Conservation (phyloP, 2,888 invertebrate species). For the Hydriomena furcata region DNA sequence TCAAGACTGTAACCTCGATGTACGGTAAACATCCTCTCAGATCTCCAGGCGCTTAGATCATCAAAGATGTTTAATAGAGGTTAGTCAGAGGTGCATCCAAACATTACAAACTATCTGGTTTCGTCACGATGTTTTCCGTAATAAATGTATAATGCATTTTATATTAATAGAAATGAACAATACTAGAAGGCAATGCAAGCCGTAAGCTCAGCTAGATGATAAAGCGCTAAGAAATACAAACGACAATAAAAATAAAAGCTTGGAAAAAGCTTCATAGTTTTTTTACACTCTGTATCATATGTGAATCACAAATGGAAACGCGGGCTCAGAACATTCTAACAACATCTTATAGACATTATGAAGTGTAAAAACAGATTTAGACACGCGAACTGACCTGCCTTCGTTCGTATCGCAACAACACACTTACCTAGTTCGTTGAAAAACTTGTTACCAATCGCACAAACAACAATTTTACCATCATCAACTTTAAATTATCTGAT, state of each 20-base stretch:
- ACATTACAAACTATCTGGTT: too few species aligned
- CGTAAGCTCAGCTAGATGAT: background rate
- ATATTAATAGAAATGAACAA: background rate
- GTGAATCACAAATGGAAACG: conserved; percentile 36
- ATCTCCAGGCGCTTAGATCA: too few species aligned
- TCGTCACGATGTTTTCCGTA: too few species aligned
- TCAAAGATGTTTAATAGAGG: too few species aligned
- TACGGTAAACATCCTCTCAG: too few species aligned
- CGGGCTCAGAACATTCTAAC: conserved; percentile 50
- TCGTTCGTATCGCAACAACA: conserved; percentile 21
- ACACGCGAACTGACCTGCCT: conserved; percentile 27
- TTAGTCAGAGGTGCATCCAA: too few species aligned
- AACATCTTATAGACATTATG: conserved; percentile 63
- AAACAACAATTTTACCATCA: conserved; percentile 53
- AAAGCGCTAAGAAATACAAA: background rate
- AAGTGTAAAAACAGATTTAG: conserved; percentile 60
- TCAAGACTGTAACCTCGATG: too few species aligned
- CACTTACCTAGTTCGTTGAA: conserved; percentile 57
- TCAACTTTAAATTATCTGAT: conserved; percentile 66
- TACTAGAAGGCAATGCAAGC: background rate
- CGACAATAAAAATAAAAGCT: background rate
- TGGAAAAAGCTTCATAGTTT: conserved; percentile 8
- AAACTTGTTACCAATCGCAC: conserved; percentile 59
- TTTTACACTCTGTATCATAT: conserved; percentile 22
- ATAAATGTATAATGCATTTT: background rate